Conservation (phyloP, 2,113 vertebrate genomes). For the Miniopterus natalensis region DNA sequence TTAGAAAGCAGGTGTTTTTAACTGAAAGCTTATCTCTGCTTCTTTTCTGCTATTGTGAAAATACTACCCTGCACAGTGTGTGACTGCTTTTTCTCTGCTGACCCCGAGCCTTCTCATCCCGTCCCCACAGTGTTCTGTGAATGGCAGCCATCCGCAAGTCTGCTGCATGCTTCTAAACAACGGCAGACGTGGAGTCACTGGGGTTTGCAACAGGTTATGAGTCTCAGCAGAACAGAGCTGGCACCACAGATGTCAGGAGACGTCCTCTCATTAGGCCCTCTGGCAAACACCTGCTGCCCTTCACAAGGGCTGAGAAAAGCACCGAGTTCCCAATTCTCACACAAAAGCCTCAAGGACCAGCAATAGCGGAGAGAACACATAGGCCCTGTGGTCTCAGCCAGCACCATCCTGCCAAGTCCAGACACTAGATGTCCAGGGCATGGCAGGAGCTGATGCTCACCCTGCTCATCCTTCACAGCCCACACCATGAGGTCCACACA, state of each 20-base stretch:
- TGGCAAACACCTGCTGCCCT: background rate
- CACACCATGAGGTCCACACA: constrained; percentile 99
- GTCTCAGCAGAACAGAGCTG: background rate
- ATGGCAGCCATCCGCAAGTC: background rate
- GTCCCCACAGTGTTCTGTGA: background rate
- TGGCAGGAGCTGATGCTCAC: constrained; percentile 79
- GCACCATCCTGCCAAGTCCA: background rate
- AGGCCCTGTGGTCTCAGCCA: background rate
- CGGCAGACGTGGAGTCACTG: background rate
- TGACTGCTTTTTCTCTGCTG: background rate
- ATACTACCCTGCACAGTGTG: accelerated
- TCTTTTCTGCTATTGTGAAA: background rate
- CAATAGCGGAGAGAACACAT: background rate
- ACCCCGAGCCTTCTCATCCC: background rate
- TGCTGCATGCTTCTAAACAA: background rate
- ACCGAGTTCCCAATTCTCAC: background rate
- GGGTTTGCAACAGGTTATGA: background rate
- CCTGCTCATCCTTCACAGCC: constrained; percentile 98
- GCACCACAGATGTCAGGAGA: background rate
- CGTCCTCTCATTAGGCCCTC: background rate
- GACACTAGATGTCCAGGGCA: background rate
- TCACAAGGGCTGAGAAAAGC: background rate
- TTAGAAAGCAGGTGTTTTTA: background rate
- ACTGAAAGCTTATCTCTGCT: background rate
- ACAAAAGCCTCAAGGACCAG: background rate